These are phyloP conservation scores for Chloroclysta siterata DNA, from an alignment of 2,888 invertebrate genomes.

Conservation along the genomic window DNA sequence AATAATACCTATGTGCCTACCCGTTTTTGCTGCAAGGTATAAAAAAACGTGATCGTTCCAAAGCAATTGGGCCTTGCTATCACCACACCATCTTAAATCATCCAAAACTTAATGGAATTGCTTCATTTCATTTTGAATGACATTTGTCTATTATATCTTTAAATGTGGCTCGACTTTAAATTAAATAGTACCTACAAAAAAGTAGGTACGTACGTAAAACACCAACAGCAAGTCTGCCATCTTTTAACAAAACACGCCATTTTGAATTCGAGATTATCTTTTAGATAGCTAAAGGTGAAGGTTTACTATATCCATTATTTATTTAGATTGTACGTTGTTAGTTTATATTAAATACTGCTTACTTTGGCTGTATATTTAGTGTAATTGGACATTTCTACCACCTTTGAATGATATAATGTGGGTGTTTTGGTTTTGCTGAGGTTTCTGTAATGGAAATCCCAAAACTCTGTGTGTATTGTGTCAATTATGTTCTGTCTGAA, in stretches of 20 bases:
- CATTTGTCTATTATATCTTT: too few relatives aligned
- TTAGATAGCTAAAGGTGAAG: conserved; percentile 14
- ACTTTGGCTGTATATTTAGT: background rate
- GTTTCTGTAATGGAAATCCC: background rate
- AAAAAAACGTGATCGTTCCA: background rate
- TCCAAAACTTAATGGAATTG: too few relatives aligned
- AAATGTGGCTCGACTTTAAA: too few relatives aligned
- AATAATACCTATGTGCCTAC: background rate
- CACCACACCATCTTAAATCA: too few relatives aligned
- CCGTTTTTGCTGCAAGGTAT: background rate
- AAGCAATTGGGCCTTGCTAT: too few relatives aligned
- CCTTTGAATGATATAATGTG: too few relatives aligned
- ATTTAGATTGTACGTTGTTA: background rate
- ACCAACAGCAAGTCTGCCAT: background rate
- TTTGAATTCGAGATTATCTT: conserved; percentile 11
- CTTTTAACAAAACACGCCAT: background rate
- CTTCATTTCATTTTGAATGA: too few relatives aligned
- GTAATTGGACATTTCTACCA: background rate
- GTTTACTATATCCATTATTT: background rate
- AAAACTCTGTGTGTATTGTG: too few relatives aligned
- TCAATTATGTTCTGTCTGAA: too few relatives aligned
- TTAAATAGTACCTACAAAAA: too few relatives aligned
- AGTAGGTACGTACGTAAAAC: background rate
- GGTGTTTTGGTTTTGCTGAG: too few relatives aligned
- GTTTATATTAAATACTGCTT: background rate